Base-by-base conservation (phyloP, 2,113 vertebrate species). In the Pygoscelis adeliae region DNA sequence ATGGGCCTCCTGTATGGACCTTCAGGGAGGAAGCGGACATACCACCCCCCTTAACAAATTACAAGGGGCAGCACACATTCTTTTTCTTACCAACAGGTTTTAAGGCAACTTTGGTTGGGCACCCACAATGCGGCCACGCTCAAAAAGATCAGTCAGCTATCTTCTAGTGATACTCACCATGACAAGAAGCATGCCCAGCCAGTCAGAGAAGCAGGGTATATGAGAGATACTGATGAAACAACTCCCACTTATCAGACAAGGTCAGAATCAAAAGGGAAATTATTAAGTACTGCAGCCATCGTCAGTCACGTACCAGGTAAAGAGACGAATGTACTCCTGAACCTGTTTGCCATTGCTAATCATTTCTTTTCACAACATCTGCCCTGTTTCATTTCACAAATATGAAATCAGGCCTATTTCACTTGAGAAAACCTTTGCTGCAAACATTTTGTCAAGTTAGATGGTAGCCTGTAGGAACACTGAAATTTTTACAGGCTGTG, bases 141-240 rank as follows among this genome's bases (percentile, higher is more conserved):
- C 80, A 58, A 47, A 67, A 90, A 67, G 27, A 84, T 44, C 71
- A 78, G 29, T 20, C 5, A 3, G 11, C 23, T 81, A 10, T 30
- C 67, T 86, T 71, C 58, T 74, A 69, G 47, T 55, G 52, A 55
- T 1, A 4, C 25, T 82, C 56, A 47, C 0, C 0, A 30, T 15
- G 34, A 53, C 30, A 70, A 53, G 36, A 65, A 83, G 10, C 5
- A 2, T 15, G 56, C 15, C 32, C 40, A 83, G 62, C 13, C 46
- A 62, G 69, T 56, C 58, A 87, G 70, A 85, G 73, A 62, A 73
- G 27, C 47, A 71, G 11, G 4, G 8, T 53, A 13, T 36, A 9
- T 10, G 20, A 61, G 38, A 84, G 9, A 27, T 44, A 52, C 6
- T 36, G 49, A 59, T 46, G 20, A 56, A 93, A 80, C 26, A 72